A percentile compares a stretch with the other conserved stretches of the same genome.
phyloP scores from a whole-genome alignment of 2,888 invertebrate species.

The Coleophora flavipennella region DNA sequence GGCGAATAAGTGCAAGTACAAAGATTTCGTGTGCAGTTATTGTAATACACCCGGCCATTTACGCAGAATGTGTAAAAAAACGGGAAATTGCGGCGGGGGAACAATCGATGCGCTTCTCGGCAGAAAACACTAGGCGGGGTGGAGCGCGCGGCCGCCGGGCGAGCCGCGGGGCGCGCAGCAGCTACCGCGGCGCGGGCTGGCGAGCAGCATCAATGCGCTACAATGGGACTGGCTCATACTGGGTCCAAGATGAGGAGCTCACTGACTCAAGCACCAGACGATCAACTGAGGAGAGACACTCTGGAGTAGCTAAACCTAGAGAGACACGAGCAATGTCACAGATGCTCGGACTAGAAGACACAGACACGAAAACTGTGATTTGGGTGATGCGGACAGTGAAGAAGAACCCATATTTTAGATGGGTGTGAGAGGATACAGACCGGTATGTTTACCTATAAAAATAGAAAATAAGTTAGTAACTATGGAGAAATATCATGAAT shows the following conservation, averaged over 20 bases:
- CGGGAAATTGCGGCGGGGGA: background rate
- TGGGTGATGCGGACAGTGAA: background rate
- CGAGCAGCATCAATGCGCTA: background rate
- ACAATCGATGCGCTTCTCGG: background rate
- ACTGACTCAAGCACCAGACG: background rate
- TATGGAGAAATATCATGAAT: slow-evolving; percentile 11
- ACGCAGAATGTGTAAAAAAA: no score
- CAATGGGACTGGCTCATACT: background rate
- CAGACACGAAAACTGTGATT: no score
- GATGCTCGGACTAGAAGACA: background rate
- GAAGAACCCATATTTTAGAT: slow-evolving; percentile 7
- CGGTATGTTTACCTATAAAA: slow-evolving; percentile 3
- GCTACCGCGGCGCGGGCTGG: no score
- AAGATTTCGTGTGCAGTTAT: no score
- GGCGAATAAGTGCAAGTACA: no score
- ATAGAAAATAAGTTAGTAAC: slow-evolving; percentile 2
- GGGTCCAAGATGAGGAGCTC: no score
- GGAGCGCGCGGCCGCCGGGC: background rate
- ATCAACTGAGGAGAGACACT: background rate
- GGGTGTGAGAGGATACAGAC: slow-evolving; percentile 6
- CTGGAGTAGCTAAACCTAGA: background rate
- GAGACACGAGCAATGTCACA: background rate
- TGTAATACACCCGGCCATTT: background rate
- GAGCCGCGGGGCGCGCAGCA: no score
- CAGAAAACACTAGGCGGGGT: no score